These are phyloP conservation scores for Trissoscelio sp. DNA, from an alignment of 2,888 invertebrate species.

Conservation along the genomic window DNA sequence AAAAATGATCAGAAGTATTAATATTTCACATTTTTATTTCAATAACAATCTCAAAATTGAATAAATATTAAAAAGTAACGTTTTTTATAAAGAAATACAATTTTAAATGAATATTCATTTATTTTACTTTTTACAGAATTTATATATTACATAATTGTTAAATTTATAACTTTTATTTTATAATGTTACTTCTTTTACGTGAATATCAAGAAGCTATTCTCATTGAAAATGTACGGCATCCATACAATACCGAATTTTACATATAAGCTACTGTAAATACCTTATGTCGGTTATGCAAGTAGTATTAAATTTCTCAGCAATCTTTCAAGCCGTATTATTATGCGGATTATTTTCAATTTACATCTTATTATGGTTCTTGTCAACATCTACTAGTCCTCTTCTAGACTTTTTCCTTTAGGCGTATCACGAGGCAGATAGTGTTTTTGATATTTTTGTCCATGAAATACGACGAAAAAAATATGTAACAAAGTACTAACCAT, in stretches of 20 bases:
- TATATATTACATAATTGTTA: too few relatives aligned
- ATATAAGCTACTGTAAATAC: constrained; percentile 38
- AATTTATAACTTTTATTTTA: too few relatives aligned
- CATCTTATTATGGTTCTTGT: constrained; percentile 30
- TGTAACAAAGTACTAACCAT: too few relatives aligned
- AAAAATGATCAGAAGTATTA: too few relatives aligned
- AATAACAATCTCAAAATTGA: too few relatives aligned
- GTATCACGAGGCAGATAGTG: background rate
- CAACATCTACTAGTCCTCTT: constrained; percentile 16
- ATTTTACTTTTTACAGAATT: too few relatives aligned
- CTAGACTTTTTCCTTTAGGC: constrained; percentile 1
- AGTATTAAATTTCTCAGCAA: constrained; percentile 46
- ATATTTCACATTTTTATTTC: too few relatives aligned
- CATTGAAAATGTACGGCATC: constrained; percentile 14
- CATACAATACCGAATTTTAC: constrained; percentile 30
- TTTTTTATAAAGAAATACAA: too few relatives aligned
- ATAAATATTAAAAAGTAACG: too few relatives aligned
- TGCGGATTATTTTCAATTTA: constrained; percentile 42
- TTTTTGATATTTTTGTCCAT: background rate
- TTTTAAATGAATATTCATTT: too few relatives aligned
- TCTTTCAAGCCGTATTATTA: constrained; percentile 32
- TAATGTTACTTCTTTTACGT: background rate
- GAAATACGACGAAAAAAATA: background rate
- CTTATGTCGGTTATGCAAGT: constrained; percentile 30
- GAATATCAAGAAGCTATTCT: constrained; percentile 2